Evolutionary conservation across 2,888 invertebrate species (phyloP), one percentile per base, ranked within the genome.

Genomic region (Cancer borealis): DNA sequence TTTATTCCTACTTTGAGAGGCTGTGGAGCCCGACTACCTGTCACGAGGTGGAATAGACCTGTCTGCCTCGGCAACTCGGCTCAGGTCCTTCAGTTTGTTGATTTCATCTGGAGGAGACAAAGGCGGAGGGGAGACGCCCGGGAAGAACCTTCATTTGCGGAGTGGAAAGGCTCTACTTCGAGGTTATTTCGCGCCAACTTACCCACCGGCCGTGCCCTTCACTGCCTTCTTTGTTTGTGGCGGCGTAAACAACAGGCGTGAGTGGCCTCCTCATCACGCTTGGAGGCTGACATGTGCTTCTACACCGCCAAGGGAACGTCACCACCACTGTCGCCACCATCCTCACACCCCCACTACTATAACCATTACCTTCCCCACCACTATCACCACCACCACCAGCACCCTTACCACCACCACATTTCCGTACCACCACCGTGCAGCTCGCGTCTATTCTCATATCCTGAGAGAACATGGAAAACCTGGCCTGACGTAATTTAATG

Each of bases 71-170:
- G 66, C 30, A 46, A 45, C 54, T n/a, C 47, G 49, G 84, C 54
- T 26, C 26, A 60, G 54, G 87, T 49, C 92, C 92, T 92, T 92
- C 87, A 92, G 87, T 87, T 92, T 84, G 92, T 87, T 92, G 92
- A 92, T 92, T 92, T 87, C 92, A 84, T 92, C 92, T 46, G 92
- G 87, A 92, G 49, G 84, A 84, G 92, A 92, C 92, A 92, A 92
- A 47, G 92, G 92, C 73, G 84, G 84, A 46, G 66, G 88, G 39
- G 45, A 54, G 30, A 79, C 79, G 79, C 79, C 30, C 30, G 30
- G 79, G 79, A 79, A 30, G 30, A 79, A 79, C 79, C 79, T 79
- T 79, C 79, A 79, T 79, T 79, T 79, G 79, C 79, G 79, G 79
- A 79, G 79, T 79, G 79, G 79, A 79, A 79, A 30, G 79, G 79